Percentiles rank a stretch among this genome's conserved stretches.
phyloP scores from a whole-genome alignment of 2,113 vertebrate species.

The Gyps fulvus region DNA sequence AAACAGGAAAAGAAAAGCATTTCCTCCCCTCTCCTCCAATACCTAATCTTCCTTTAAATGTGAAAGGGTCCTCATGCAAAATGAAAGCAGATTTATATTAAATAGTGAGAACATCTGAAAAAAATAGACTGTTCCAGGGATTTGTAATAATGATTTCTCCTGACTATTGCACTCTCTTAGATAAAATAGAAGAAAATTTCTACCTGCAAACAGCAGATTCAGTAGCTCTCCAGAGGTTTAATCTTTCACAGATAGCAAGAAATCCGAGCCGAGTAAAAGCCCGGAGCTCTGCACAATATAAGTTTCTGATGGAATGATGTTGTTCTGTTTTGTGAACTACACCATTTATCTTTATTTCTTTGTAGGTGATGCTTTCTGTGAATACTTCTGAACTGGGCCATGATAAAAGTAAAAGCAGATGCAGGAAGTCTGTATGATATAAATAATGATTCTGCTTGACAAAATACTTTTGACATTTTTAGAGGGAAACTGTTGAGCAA shows the following conservation, averaged over 20 bases:
- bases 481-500: slow-evolving; percentile 24
- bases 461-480: slow-evolving; percentile 54
- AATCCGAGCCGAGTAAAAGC: background rate
- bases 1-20: background rate
- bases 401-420: slow-evolving; percentile 4
- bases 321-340: background rate
- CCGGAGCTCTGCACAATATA: background rate
- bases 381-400: background rate
- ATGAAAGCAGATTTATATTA: background rate
- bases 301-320: background rate
- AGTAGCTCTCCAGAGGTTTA: background rate
- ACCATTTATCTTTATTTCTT: slow-evolving; percentile 31
- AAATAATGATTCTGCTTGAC: slow-evolving; percentile 44
- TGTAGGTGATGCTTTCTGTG: background rate
- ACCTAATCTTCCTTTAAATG: background rate
- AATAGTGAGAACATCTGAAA: background rate
- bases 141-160: slow-evolving; percentile 2
- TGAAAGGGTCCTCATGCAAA: background rate
- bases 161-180: background rate
- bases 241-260: slow-evolving; percentile 12
- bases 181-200: background rate
- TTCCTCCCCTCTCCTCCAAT: background rate
- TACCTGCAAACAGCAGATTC: background rate
- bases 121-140: background rate
- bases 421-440: background rate